Evolutionary conservation across 1,140 invertebrate species (phyloP).

Genomic region (Atta cephalotes): DNA sequence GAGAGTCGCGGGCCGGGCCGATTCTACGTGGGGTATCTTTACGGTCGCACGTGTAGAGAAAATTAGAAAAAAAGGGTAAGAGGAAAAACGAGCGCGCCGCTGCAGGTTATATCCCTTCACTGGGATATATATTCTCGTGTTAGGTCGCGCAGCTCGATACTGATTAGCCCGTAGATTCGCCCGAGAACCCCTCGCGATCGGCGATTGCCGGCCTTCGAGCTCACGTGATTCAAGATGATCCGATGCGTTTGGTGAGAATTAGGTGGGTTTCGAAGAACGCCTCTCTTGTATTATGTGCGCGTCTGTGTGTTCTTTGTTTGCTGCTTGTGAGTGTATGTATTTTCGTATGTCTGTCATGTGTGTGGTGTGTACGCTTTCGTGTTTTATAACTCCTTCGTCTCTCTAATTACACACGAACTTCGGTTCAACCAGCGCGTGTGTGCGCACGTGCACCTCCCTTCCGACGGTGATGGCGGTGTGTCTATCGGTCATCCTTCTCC

Average conservation of each 20-base stretch:
- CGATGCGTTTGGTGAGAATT: constrained; percentile 81
- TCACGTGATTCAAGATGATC: constrained; percentile 79
- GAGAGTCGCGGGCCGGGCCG: constrained; percentile 57
- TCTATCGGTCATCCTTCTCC: constrained; percentile 30
- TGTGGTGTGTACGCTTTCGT: constrained; percentile 34
- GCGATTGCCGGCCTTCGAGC: constrained; percentile 71
- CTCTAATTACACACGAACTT: constrained; percentile 46
- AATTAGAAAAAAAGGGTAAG: constrained; percentile 38
- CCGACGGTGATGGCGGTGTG: constrained; percentile 14
- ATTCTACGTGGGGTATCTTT: constrained; percentile 72
- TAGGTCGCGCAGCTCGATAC: constrained; percentile 67
- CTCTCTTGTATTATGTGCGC: constrained; percentile 63
- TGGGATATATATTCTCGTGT: constrained; percentile 20
- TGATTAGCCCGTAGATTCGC: constrained; percentile 70
- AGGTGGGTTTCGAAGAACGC: constrained; percentile 77
- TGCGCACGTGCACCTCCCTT: constrained; percentile 53
- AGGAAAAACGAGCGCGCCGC: constrained; percentile 43
- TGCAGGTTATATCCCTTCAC: background rate
- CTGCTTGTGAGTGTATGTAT: constrained; percentile 23
- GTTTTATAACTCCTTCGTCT: constrained; percentile 40
- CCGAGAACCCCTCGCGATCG: constrained; percentile 72
- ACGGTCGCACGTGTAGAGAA: constrained; percentile 36
- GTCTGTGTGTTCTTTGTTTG: background rate
- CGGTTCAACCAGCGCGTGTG: constrained; percentile 42
- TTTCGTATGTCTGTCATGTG: background rate